Evolutionary conservation across 2,797 vertebrate species (phyloP).

Genomic region (Thunnus albacares): DNA sequence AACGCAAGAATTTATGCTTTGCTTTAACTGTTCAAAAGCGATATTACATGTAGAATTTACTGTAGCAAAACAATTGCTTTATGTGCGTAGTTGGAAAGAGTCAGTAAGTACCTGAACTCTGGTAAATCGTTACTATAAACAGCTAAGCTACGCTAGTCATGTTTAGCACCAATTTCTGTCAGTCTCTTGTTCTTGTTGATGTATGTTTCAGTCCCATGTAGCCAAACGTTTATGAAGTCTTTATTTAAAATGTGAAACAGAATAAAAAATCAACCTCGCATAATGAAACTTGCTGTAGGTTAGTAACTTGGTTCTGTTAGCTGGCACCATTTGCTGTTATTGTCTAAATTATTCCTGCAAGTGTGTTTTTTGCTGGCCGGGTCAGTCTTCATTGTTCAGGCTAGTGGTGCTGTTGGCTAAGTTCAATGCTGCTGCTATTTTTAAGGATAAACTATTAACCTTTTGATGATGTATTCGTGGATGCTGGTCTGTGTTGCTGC

Average conservation of each 20-base stretch:
- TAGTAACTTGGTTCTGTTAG: background rate
- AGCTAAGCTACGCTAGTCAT: background rate
- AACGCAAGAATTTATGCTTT: background rate
- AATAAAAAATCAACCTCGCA: too few species aligned
- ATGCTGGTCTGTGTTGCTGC: slow-evolving; percentile 14
- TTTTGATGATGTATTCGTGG: slow-evolving; percentile 9
- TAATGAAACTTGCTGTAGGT: background rate
- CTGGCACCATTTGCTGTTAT: slow-evolving; percentile 6
- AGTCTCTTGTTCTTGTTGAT: background rate
- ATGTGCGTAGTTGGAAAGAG: too few species aligned
- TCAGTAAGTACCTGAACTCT: background rate
- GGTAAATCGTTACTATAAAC: background rate
- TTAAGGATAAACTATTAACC: slow-evolving; percentile 28
- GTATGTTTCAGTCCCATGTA: background rate
- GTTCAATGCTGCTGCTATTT: slow-evolving; percentile 21
- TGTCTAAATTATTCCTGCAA: background rate
- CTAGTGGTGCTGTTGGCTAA: background rate
- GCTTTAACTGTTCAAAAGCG: background rate
- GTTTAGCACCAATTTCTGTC: background rate
- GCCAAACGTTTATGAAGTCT: background rate
- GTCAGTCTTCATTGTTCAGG: background rate
- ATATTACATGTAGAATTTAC: background rate
- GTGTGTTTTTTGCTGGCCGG: background rate
- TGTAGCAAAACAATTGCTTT: too few species aligned
- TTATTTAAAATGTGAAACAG: too few species aligned